Conservation (phyloP, 2,888 invertebrate species). For the Agrilus biguttatus region DNA sequence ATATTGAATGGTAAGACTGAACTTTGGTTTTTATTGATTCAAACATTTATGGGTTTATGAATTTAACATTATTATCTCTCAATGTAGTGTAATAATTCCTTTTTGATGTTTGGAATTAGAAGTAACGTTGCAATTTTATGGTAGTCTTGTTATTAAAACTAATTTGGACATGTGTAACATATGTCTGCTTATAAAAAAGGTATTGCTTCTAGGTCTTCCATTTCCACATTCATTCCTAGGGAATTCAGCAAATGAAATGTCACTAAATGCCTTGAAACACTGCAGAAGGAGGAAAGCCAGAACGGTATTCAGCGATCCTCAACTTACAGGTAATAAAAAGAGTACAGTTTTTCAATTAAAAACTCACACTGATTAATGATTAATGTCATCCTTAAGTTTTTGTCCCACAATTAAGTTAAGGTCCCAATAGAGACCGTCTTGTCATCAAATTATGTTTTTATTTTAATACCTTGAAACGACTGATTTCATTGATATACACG, state of each 20-base stretch:
- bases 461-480: background rate
- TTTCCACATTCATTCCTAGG: slow-evolving; percentile 54
- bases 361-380: too few relatives aligned
- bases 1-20: too few relatives aligned
- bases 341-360: background rate
- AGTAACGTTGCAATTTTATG: background rate
- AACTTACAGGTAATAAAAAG: slow-evolving; percentile 37
- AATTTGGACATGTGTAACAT: background rate
- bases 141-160: background rate
- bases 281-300: slow-evolving; percentile 92
- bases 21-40: too few relatives aligned
- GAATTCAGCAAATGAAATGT: slow-evolving; percentile 45
- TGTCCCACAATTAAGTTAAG: background rate
- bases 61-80: too few relatives aligned
- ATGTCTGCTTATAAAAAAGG: background rate
- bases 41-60: too few relatives aligned
- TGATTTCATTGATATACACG: background rate
- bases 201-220: slow-evolving; percentile 35
- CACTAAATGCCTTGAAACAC: slow-evolving; percentile 70
- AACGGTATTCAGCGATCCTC: slow-evolving; percentile 78
- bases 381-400: too few relatives aligned
- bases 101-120: background rate
- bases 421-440: too few relatives aligned
- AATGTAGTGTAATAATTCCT: too few relatives aligned
- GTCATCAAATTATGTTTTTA: too few relatives aligned